Evolutionary conservation across 2,888 invertebrate species (phyloP).

Genomic region (Sepioteuthis lessoniana): DNA sequence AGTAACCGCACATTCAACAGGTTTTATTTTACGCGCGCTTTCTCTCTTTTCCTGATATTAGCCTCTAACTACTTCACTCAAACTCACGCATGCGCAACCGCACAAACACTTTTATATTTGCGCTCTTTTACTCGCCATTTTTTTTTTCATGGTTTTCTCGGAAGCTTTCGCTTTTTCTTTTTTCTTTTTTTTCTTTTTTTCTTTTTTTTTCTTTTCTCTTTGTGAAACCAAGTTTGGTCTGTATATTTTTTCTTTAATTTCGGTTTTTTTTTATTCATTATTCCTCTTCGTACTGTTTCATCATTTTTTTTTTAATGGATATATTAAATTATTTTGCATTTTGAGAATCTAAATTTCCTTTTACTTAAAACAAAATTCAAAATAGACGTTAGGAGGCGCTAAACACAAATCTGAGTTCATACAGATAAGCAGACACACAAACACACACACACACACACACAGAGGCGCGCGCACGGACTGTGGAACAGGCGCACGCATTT

Average conservation of each 20-base stretch:
- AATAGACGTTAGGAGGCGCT: neutral
- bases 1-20: neutral
- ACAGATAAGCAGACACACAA: neutral
- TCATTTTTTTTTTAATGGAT: neutral
- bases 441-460: neutral
- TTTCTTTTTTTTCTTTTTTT: neutral
- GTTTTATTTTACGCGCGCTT: neutral
- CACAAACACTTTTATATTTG: neutral
- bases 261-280: neutral
- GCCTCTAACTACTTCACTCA: neutral
- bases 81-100: neutral
- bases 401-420: neutral
- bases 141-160: neutral
- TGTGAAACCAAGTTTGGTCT: neutral
- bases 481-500: too few species aligned
- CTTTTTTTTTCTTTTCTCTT: neutral
- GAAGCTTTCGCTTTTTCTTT: neutral
- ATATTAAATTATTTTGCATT: neutral
- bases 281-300: neutral
- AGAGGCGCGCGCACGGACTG: neutral
- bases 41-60: neutral
- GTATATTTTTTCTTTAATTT: fast-evolving
- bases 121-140: too few species aligned
- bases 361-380: neutral
- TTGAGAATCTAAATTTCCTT: neutral